A percentile compares a stretch with the other conserved stretches of the same genome.
Evolutionary conservation across 2,113 vertebrate species (phyloP).

Genomic region (Crotalus helleri): DNA sequence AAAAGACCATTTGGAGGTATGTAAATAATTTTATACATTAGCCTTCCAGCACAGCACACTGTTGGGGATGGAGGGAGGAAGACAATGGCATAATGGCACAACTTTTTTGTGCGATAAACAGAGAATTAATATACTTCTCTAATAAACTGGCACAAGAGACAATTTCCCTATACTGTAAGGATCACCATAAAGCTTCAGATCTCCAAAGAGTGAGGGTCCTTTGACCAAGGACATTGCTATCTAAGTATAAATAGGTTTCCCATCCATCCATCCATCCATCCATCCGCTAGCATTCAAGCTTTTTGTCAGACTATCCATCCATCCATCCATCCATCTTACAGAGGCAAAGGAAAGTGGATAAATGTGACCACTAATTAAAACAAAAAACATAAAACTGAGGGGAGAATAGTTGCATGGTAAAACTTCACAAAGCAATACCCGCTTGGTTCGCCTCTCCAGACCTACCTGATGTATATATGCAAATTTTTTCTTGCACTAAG

Average conservation of each 20-base stretch:
- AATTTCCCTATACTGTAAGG: not conserved
- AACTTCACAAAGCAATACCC: not conserved
- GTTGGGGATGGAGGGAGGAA: not conserved
- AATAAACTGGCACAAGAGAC: not conserved
- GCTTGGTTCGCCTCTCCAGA: rapidly evolving
- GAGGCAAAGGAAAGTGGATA: not conserved
- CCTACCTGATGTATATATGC: slow-evolving; percentile 19
- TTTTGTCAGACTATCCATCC: not conserved
- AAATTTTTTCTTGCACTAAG: not conserved
- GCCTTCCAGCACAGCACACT: not conserved
- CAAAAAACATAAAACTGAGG: not conserved
- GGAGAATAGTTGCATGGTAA: not conserved
- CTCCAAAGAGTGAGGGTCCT: not conserved
- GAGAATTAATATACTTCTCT: not conserved
- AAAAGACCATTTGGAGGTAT: not conserved
- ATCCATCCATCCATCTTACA: not conserved
- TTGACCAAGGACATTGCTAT: not conserved
- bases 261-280: too few relatives aligned
- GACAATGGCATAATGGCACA: not conserved
- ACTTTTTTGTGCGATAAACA: not conserved
- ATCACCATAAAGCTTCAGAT: not conserved
- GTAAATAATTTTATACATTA: not conserved
- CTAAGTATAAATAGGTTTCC: not conserved
- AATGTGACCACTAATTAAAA: not conserved
- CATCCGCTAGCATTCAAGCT: too few relatives aligned